Conservation (phyloP, 2,113 vertebrate genomes). For the Tetrax tetrax region DNA sequence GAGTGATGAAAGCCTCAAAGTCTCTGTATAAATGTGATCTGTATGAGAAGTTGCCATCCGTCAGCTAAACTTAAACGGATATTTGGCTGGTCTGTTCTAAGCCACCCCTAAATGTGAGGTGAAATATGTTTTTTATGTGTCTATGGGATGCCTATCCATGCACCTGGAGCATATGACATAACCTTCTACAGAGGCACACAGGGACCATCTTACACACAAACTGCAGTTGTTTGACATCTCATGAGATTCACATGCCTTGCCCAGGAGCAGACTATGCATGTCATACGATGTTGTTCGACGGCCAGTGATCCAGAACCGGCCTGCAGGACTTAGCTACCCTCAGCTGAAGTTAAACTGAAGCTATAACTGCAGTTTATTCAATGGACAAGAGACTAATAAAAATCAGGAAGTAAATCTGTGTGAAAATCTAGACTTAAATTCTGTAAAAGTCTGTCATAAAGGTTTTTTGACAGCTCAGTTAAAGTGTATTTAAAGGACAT, state of each 20-base stretch:
- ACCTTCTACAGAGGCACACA: not conserved
- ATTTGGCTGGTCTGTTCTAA: not conserved
- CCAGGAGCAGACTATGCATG: not conserved
- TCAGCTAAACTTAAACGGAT: not conserved
- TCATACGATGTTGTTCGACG: fast-evolving
- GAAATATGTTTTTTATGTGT: not conserved
- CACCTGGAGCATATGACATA: not conserved
- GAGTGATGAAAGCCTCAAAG: not conserved
- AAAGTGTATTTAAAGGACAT: not conserved
- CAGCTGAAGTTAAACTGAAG: not conserved
- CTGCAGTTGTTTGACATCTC: not conserved
- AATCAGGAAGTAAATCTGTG: not conserved
- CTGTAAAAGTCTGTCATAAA: not conserved
- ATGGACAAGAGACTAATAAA: not conserved
- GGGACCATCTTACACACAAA: not conserved
- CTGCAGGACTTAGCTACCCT: not conserved
- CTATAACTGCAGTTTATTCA: not conserved
- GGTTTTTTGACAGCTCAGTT: not conserved
- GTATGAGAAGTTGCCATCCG: not conserved
- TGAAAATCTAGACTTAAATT: not conserved
- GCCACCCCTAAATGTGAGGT: not conserved
- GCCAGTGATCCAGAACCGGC: not conserved
- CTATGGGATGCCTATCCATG: not conserved
- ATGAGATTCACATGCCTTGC: not conserved
- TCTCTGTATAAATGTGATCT: not conserved